A percentile compares a stretch with the other conserved stretches of the same genome.
These are phyloP conservation scores for Stegodyphus dumicola DNA, from an alignment of 1,140 invertebrate species.

Conservation along the genomic window DNA sequence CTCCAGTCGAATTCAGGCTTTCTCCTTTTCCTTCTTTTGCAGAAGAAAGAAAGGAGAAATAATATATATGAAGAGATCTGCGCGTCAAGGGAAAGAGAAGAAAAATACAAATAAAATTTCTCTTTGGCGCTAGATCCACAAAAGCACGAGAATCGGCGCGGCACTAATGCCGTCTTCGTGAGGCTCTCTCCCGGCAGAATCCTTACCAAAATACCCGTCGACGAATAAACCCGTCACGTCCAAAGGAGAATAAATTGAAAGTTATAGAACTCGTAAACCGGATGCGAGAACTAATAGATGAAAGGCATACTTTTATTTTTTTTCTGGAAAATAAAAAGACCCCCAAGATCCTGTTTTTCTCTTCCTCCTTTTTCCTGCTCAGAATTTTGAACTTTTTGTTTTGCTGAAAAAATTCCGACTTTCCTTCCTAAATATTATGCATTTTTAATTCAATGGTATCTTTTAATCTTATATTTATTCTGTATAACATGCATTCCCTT, in stretches of 20 bases:
- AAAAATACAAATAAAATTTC: background rate
- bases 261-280: slow-evolving; percentile 59
- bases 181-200: slow-evolving; percentile 3
- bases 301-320: slow-evolving; percentile 49
- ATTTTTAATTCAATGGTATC: slow-evolving; percentile 22
- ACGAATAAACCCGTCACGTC: slow-evolving; percentile 56
- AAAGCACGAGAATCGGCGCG: slow-evolving; percentile 39
- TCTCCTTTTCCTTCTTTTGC: background rate
- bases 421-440: background rate
- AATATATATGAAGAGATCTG: slow-evolving; percentile 49
- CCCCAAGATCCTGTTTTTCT: slow-evolving; percentile 14
- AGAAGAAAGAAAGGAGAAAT: slow-evolving; percentile 21
- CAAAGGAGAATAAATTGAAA: slow-evolving; percentile 55
- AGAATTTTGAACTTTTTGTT: background rate
- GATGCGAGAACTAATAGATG: slow-evolving; percentile 52
- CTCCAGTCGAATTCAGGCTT: slow-evolving; percentile 48
- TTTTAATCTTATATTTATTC: too few species aligned
- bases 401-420: background rate
- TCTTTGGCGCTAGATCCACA: slow-evolving; percentile 9
- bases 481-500: too few species aligned
- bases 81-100: background rate
- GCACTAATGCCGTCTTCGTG: slow-evolving; percentile 50
- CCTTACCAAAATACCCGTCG: slow-evolving; percentile 50
- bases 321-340: slow-evolving; percentile 28
- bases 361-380: background rate